These are phyloP conservation scores for Eilema depressum DNA, from an alignment of 2,888 invertebrate species.

Conservation along the genomic window DNA sequence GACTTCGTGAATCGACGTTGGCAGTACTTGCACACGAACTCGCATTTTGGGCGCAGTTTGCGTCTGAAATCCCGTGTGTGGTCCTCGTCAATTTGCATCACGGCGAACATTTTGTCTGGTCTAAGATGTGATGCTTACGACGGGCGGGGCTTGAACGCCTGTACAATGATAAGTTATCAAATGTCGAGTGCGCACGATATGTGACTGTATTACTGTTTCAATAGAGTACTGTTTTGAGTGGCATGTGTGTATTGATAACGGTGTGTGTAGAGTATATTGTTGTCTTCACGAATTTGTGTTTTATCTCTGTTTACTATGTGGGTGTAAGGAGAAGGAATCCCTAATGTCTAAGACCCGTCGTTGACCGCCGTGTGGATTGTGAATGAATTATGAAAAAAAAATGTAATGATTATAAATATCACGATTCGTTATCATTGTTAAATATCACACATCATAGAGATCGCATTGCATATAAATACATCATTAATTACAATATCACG, in stretches of 20 bases:
- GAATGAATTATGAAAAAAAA: slow-evolving; percentile 25
- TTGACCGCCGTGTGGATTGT: slow-evolving; percentile 49
- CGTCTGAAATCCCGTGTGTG: slow-evolving; percentile 94
- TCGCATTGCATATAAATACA: slow-evolving; percentile 18
- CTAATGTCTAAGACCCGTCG: slow-evolving; percentile 55
- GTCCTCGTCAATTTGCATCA: slow-evolving; percentile 96
- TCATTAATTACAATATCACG: slow-evolving; percentile 30
- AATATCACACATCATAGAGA: slow-evolving; percentile 25
- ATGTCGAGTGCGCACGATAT: slow-evolving; percentile 66
- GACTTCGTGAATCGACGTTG: slow-evolving; percentile 99
- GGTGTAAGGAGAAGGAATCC: slow-evolving; percentile 40
- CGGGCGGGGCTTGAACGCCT: slow-evolving; percentile 85
- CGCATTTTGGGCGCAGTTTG: slow-evolving; percentile 97
- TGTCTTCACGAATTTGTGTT: slow-evolving; percentile 49
- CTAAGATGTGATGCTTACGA: slow-evolving; percentile 82
- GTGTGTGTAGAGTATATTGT: slow-evolving; percentile 53
- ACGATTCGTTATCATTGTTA: slow-evolving; percentile 11
- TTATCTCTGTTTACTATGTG: slow-evolving; percentile 41
- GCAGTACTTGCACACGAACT: slow-evolving; percentile 99
- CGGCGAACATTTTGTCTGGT: slow-evolving; percentile 93
- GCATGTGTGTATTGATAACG: slow-evolving; percentile 53
- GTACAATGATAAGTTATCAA: slow-evolving; percentile 80
- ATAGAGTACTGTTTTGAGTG: slow-evolving; percentile 53
- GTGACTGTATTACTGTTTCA: slow-evolving; percentile 58
- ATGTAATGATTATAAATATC: background rate